A percentile compares a stretch with the other conserved stretches of the same genome.
phyloP scores from a whole-genome alignment of 2,797 vertebrate genomes.

The Taenioides sp. region DNA sequence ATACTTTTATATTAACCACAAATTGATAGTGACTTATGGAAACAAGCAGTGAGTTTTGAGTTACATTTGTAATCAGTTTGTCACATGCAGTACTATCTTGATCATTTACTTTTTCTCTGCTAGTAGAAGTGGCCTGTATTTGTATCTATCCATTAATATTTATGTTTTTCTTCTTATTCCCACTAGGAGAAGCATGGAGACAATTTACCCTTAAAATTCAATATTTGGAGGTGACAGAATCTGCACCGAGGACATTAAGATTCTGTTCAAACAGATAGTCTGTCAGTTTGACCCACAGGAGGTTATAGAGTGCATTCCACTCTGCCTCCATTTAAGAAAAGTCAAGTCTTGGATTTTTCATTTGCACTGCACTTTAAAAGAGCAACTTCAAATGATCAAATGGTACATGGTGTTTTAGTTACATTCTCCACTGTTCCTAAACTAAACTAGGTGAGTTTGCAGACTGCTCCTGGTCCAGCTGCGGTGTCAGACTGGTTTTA shows the following conservation, averaged over 20 bases:
- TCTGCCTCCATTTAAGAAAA: neutral
- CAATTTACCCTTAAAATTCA: neutral
- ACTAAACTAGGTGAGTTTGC: too few species aligned
- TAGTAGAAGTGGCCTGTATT: too few species aligned
- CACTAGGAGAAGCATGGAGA: neutral
- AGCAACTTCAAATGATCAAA: too few species aligned
- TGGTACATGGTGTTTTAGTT: too few species aligned
- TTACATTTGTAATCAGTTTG: neutral
- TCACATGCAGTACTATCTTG: neutral
- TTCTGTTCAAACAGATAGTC: neutral
- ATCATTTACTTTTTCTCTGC: too few species aligned
- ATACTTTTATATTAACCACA: neutral
- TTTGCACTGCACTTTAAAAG: too few species aligned
- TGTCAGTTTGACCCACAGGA: neutral
- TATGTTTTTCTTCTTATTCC: neutral
- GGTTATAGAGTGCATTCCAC: neutral
- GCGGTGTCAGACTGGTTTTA: too few species aligned
- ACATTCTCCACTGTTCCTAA: too few species aligned
- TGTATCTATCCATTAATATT: neutral
- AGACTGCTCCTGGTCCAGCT: too few species aligned
- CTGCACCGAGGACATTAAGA: neutral
- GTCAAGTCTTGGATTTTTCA: neutral
- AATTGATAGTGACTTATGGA: neutral
- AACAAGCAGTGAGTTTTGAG: neutral
- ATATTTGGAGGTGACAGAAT: neutral